phyloP scores from a whole-genome alignment of 2,797 vertebrate species.

The Margarornis squamiger region DNA sequence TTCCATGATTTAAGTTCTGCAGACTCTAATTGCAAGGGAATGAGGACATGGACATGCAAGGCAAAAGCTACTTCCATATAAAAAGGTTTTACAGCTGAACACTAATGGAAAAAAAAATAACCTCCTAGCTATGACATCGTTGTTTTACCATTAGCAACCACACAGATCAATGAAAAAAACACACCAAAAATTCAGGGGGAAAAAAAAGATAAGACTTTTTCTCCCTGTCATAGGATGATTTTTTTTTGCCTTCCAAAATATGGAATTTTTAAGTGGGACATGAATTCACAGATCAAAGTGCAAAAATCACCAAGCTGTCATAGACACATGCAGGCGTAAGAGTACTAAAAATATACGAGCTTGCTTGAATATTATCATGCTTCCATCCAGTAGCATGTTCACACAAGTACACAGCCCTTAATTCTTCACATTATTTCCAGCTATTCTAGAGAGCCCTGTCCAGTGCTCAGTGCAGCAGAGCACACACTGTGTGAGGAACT shows the following conservation, averaged over 20 bases:
- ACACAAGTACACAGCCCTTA: neutral
- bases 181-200: neutral
- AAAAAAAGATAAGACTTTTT: neutral
- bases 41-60: neutral
- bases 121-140: neutral
- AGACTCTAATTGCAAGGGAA: neutral
- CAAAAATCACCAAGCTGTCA: conserved; percentile 65
- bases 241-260: conserved; percentile 10
- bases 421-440: conserved; percentile 33
- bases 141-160: conserved; percentile 16
- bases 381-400: conserved; percentile 27
- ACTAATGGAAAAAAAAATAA: neutral
- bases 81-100: conserved; percentile 9
- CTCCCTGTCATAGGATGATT: neutral
- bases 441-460: neutral
- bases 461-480: neutral
- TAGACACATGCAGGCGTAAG: conserved; percentile 18
- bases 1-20: neutral
- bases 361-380: conserved; percentile 19
- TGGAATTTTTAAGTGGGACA: conserved; percentile 27
- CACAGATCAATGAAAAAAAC: conserved; percentile 7
- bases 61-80: neutral
- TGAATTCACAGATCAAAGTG: conserved; percentile 60
- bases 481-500: neutral
- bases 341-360: conserved; percentile 47